Conservation (phyloP, 64 coral and sea anemone species). For the Actinia equina region DNA sequence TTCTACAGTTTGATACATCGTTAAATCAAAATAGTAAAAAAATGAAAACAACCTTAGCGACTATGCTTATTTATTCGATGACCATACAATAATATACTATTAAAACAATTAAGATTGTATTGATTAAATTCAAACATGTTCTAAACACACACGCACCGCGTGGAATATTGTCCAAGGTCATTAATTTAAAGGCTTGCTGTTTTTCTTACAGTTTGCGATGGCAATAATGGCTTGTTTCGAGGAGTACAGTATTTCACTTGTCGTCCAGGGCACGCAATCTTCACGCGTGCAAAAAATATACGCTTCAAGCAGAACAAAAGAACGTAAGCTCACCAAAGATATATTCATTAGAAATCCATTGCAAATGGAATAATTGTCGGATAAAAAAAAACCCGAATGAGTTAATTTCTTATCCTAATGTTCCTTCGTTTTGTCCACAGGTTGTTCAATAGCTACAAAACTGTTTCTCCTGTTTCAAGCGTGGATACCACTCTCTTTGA, state of each 20-base stretch:
- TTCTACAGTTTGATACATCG: not conserved
- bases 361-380: not conserved
- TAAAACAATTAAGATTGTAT: not conserved
- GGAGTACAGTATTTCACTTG: slow-evolving; percentile 86
- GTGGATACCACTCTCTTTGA: not conserved
- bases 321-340: slow-evolving; percentile 42
- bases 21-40: not conserved
- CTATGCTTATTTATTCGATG: not conserved
- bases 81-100: not conserved
- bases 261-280: slow-evolving; percentile 59
- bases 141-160: not conserved
- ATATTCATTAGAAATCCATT: not conserved
- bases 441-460: slow-evolving; percentile 30
- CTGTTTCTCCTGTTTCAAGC: slow-evolving; percentile 17
- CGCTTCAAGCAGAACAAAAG: slow-evolving; percentile 67
- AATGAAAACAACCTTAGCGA: not conserved
- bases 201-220: slow-evolving; percentile 39
- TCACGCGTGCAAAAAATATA: slow-evolving; percentile 75
- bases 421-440: not conserved
- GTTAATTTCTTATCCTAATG: not conserved
- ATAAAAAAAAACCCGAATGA: not conserved
- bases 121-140: not conserved
- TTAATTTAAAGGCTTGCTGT: not conserved
- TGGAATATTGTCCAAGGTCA: not conserved
- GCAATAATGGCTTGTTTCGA: slow-evolving; percentile 68